Conservation (phyloP, 2,797 vertebrate genomes). For the Margarornis squamiger region DNA sequence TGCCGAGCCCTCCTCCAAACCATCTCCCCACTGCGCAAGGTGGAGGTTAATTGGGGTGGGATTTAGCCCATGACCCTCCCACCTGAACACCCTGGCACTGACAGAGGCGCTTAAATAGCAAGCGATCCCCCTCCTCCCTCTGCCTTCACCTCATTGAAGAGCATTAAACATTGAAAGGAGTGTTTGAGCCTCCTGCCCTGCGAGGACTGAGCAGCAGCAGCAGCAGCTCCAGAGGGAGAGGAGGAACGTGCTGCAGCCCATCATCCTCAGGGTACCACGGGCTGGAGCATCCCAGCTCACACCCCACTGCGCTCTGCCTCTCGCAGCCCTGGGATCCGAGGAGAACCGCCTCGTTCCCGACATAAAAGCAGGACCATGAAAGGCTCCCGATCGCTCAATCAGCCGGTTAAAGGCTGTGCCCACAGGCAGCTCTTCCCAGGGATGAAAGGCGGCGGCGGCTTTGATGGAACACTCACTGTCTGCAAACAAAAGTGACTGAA, state of each 20-base stretch:
- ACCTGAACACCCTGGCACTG: background rate
- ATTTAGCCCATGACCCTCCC: background rate
- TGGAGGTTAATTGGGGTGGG: background rate
- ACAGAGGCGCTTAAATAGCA: background rate
- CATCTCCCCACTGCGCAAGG: rapidly evolving
- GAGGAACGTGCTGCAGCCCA: rapidly evolving
- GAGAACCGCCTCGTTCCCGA: background rate
- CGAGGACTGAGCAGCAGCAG: background rate
- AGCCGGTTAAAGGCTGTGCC: background rate
- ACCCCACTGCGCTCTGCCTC: background rate
- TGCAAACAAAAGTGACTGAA: background rate
- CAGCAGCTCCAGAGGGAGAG: background rate
- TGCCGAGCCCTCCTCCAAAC: background rate
- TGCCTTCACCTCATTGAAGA: background rate
- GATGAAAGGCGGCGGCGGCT: background rate
- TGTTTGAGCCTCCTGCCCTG: background rate
- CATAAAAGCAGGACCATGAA: background rate
- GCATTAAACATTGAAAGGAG: background rate
- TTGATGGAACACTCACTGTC: background rate
- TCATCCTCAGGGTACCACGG: background rate
- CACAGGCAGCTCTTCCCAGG: background rate
- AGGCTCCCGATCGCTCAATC: background rate
- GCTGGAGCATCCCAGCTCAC: background rate
- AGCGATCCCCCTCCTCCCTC: background rate
- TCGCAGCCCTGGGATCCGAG: background rate